Conservation (phyloP, 2,888 invertebrate species). For the Synergus umbraculus region DNA sequence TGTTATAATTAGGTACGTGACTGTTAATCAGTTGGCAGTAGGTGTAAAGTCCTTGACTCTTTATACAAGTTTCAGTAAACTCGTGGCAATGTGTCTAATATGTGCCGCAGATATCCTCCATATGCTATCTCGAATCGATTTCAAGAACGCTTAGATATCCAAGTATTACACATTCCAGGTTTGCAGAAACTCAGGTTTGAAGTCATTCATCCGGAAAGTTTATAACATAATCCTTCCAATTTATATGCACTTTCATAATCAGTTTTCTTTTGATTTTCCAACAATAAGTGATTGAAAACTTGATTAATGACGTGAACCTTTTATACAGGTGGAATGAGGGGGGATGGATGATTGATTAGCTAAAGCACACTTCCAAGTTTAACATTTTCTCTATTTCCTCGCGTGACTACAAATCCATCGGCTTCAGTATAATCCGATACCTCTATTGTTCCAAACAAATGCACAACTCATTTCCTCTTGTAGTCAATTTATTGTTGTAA, state of each 20-base stretch:
- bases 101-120: conserved; percentile 34
- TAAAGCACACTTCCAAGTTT: conserved; percentile 5
- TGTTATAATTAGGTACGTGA: neutral
- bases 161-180: conserved; percentile 10
- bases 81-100: conserved; percentile 31
- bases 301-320: neutral
- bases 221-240: neutral
- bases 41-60: conserved; percentile 38
- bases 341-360: conserved; percentile 10
- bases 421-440: conserved; percentile 5
- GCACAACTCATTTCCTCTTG: neutral
- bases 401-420: conserved; percentile 26
- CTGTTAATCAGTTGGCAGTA: conserved; percentile 23
- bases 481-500: neutral
- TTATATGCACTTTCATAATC: conserved; percentile 6
- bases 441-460: neutral
- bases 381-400: conserved; percentile 12
- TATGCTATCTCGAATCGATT: conserved; percentile 32
- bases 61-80: conserved; percentile 36
- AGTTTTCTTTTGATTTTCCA: neutral
- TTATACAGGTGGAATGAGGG: neutral
- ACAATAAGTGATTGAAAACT: neutral
- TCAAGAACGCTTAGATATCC: conserved; percentile 7
- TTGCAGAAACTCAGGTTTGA: neutral
- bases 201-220: conserved; percentile 21